Evolutionary conservation across 2,797 vertebrate genomes (phyloP).

Genomic region (Morelia viridis): DNA sequence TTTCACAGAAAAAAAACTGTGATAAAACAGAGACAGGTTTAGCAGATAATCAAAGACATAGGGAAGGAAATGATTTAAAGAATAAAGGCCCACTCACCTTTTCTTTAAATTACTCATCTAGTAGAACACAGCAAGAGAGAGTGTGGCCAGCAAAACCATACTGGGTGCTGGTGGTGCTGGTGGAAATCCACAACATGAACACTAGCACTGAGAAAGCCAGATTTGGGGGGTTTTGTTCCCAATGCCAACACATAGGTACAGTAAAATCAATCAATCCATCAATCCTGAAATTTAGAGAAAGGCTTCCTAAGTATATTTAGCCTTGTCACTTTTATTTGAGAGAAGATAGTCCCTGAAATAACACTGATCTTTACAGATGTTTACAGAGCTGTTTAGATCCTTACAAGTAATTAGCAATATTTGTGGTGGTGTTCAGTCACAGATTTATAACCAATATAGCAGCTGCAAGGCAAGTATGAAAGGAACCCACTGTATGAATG

Average conservation of each 20-base stretch:
- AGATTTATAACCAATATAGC: neutral
- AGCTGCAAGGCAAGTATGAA: neutral
- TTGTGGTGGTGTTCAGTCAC: neutral
- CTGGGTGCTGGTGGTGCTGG: neutral
- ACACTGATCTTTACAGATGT: neutral
- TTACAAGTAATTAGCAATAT: neutral
- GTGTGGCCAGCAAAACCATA: neutral
- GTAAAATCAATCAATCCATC: neutral
- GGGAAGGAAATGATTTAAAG: neutral
- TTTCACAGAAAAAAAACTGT: neutral
- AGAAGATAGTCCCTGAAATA: neutral
- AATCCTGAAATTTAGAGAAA: neutral
- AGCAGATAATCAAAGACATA: neutral
- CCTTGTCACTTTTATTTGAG: neutral
- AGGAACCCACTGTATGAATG: neutral
- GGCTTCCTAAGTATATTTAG: neutral
- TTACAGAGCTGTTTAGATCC: neutral
- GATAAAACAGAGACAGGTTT: neutral
- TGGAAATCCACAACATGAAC: neutral
- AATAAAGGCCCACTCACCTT: neutral
- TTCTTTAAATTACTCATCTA: neutral
- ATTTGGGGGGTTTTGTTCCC: neutral
- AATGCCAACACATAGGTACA: neutral
- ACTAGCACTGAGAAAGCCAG: neutral
- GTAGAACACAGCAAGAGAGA: neutral